Evolutionary conservation across 2,888 invertebrate genomes (phyloP).

Genomic region (Netelia inedita): DNA sequence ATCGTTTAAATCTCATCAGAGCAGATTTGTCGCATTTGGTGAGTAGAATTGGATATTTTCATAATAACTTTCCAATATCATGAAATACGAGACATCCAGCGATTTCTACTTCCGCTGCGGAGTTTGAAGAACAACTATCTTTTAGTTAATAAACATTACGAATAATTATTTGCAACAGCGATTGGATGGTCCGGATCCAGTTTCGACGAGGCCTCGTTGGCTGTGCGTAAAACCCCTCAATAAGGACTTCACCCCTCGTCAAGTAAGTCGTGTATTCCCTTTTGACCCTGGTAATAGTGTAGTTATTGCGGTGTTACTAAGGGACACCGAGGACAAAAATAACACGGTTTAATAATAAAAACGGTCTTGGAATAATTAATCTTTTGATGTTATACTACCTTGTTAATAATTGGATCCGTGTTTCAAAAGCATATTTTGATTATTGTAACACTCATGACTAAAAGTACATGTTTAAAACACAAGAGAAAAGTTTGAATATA

Average conservation of each 20-base stretch:
- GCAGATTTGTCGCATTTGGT: constrained; percentile 88
- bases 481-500: too few species aligned
- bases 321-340: too few species aligned
- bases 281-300: background rate
- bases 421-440: too few species aligned
- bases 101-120: too few species aligned
- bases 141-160: background rate
- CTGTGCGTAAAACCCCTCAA: constrained; percentile 83
- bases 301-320: too few species aligned
- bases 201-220: constrained; percentile 86
- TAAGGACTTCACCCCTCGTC: constrained; percentile 64
- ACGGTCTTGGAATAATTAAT: too few species aligned
- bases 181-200: constrained; percentile 86
- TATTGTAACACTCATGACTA: too few species aligned
- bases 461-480: too few species aligned
- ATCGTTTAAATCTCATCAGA: constrained; percentile 88
- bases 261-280: constrained; percentile 67
- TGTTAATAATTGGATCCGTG: too few species aligned
- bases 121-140: too few species aligned
- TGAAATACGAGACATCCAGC: background rate
- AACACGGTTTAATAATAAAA: too few species aligned
- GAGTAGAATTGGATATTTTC: constrained; percentile 75
- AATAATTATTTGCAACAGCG: constrained; percentile 81
- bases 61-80: background rate
- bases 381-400: too few species aligned